Evolutionary conservation across 2,888 invertebrate genomes (phyloP).

Genomic region (Cheilosia vulpina): DNA sequence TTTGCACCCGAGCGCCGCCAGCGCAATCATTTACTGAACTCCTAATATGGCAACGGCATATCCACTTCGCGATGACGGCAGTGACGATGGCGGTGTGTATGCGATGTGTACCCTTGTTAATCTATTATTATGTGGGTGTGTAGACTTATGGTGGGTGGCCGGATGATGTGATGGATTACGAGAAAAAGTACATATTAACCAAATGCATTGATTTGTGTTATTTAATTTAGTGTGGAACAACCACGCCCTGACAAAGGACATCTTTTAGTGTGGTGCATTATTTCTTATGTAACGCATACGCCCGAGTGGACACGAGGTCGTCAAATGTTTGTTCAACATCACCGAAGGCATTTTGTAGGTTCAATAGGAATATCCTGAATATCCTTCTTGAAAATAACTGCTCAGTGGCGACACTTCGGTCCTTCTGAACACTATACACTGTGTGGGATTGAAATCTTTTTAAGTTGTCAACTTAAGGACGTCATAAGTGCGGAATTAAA

Average conservation of each 20-base stretch:
- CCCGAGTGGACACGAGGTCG: conserved; percentile 17
- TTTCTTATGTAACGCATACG: conserved; percentile 55
- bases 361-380: not conserved
- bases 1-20: conserved; percentile 15
- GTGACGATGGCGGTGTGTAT: conserved; percentile 38
- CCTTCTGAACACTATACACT: not conserved
- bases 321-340: conserved; percentile 9
- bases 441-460: conserved; percentile 8
- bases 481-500: conserved; percentile 27
- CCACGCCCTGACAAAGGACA: conserved; percentile 58
- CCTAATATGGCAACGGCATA: conserved; percentile 8
- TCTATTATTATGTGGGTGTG: conserved; percentile 14
- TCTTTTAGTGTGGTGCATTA: not conserved
- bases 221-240: conserved; percentile 48
- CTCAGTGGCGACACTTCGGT: not conserved
- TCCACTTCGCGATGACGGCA: conserved; percentile 44
- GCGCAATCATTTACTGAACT: not conserved
- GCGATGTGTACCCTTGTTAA: conserved; percentile 27
- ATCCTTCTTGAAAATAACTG: not conserved
- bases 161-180: conserved; percentile 27
- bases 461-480: conserved; percentile 1
- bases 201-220: conserved; percentile 68
- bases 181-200: conserved; percentile 23
- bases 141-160: conserved; percentile 3
- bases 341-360: not conserved